Conservation (phyloP, 2,113 vertebrate genomes). For the Alligator sinensis region DNA sequence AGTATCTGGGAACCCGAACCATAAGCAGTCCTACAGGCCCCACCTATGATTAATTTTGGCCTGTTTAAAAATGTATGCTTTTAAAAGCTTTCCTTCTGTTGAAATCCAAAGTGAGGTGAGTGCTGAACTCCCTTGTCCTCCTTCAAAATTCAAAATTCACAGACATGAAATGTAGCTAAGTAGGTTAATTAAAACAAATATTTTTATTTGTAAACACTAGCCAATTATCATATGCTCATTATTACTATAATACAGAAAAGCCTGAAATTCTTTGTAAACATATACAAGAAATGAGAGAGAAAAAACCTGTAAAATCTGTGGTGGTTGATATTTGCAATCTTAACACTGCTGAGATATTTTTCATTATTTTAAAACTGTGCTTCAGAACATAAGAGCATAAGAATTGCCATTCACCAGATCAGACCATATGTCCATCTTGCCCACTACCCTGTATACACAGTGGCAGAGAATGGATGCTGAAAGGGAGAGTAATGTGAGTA, state of each 20-base stretch:
- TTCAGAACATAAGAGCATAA: too few relatives aligned
- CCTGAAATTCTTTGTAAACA: background rate
- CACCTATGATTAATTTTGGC: conserved; percentile 24
- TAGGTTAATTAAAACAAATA: background rate
- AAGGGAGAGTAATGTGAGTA: too few relatives aligned
- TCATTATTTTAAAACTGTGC: background rate
- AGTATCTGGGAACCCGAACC: background rate
- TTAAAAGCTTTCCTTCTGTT: conserved; percentile 21
- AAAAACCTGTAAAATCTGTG: background rate
- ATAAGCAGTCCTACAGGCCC: conserved; percentile 14
- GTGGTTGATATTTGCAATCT: background rate
- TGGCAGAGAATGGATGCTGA: too few relatives aligned
- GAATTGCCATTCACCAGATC: too few relatives aligned
- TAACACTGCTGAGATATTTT: background rate
- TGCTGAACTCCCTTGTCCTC: background rate
- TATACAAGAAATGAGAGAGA: background rate
- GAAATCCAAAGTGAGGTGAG: background rate
- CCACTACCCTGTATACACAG: too few relatives aligned
- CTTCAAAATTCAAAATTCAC: background rate
- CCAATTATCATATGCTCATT: background rate
- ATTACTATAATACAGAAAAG: background rate
- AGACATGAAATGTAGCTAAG: background rate
- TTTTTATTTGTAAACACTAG: background rate
- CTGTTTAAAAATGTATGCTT: conserved; percentile 20
- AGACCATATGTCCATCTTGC: too few relatives aligned